A percentile compares a stretch with the other conserved stretches of the same genome.
These are phyloP conservation scores for Zaprionus kolodkinae DNA, from an alignment of 1,140 invertebrate species.

Conservation along the genomic window DNA sequence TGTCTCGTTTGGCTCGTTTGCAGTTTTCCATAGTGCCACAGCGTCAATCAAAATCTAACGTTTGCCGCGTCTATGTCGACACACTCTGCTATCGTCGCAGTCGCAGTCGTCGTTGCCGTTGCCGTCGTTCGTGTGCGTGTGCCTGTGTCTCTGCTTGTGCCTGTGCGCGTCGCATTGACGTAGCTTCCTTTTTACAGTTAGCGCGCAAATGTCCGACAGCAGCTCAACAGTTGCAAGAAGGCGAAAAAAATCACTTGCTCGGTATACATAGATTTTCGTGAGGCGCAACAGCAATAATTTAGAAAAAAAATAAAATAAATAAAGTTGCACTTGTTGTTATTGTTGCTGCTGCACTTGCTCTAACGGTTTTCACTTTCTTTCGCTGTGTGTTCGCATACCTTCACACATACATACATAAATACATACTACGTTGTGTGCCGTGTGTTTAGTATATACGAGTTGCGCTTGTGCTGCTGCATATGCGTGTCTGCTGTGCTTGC, in stretches of 20 bases:
- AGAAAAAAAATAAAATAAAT: constrained; percentile 38
- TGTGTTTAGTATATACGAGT: constrained; percentile 7
- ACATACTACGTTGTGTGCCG: neutral
- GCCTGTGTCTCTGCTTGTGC: constrained; percentile 16
- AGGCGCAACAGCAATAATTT: constrained; percentile 12
- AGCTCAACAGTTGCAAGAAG: neutral
- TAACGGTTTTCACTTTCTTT: constrained; percentile 32
- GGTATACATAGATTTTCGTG: constrained; percentile 38
- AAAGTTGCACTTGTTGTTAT: constrained; percentile 39
- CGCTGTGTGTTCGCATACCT: constrained; percentile 31
- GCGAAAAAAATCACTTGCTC: too few species aligned
- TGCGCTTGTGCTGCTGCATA: constrained; percentile 2
- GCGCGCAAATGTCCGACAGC: constrained; percentile 41
- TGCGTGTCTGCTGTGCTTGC: constrained; percentile 22
- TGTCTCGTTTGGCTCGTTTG: constrained; percentile 46
- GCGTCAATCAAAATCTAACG: constrained; percentile 68
- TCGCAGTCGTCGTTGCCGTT: constrained; percentile 23
- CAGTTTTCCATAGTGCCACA: constrained; percentile 55
- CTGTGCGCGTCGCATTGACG: constrained; percentile 5
- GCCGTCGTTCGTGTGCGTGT: neutral
- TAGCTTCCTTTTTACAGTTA: constrained; percentile 37
- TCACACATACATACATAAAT: neutral
- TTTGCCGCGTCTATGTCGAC: constrained; percentile 59
- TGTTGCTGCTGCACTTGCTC: constrained; percentile 8
- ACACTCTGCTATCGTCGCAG: constrained; percentile 8